Conservation (phyloP, 2,113 vertebrate genomes). For the Melanotaenia duboulayi region DNA sequence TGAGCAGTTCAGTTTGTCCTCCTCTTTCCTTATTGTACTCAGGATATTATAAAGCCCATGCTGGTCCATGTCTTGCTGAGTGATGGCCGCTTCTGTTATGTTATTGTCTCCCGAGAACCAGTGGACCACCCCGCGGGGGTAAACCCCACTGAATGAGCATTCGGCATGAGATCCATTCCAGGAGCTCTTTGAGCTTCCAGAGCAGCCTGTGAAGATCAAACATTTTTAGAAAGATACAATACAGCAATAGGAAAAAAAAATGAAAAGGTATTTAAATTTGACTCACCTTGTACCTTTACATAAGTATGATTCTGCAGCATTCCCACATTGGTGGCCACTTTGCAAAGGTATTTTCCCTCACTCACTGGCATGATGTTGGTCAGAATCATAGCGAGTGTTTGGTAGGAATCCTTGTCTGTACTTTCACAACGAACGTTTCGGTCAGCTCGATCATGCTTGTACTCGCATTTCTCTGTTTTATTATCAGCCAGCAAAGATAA, state of each 20-base stretch:
- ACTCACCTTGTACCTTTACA: conserved; percentile 55
- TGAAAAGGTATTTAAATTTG: not conserved
- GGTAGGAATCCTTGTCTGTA: accelerated
- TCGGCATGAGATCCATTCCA: not conserved
- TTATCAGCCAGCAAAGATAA: conserved; percentile 19
- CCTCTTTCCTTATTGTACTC: conserved; percentile 4
- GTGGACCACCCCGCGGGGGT: conserved; percentile 19
- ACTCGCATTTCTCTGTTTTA: not conserved
- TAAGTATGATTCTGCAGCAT: accelerated
- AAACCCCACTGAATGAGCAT: conserved; percentile 56
- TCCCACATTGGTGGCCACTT: not conserved
- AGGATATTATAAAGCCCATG: conserved; percentile 1
- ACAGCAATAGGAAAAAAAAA: not conserved
- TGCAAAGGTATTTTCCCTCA: conserved; percentile 61
- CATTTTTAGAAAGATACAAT: not conserved
- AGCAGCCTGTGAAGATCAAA: conserved; percentile 40
- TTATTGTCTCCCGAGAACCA: conserved; percentile 29
- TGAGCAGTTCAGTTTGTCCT: not conserved
- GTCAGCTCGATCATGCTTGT: accelerated
- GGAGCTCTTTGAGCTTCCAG: accelerated
- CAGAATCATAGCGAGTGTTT: conserved; percentile 39
- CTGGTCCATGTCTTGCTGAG: not conserved
- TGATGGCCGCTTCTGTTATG: not conserved
- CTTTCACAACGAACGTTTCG: not conserved
- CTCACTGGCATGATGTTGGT: conserved; percentile 29